Conservation (phyloP, 2,888 invertebrate genomes). For the Nebria brevicollis region DNA sequence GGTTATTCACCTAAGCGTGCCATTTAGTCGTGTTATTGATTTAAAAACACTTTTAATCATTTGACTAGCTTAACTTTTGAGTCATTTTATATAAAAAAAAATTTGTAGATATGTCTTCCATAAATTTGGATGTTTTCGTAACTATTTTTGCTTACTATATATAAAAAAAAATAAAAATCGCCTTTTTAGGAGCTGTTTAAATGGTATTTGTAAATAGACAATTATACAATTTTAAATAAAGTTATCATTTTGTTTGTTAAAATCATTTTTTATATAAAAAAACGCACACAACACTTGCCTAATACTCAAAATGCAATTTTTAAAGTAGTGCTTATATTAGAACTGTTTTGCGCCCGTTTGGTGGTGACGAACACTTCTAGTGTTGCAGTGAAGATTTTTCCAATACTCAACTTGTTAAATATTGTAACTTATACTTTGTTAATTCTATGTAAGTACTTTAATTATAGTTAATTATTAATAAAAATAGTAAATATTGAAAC, state of each 20-base stretch:
- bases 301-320: not conserved
- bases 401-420: not conserved
- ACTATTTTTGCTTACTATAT: not conserved
- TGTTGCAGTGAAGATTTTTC: not conserved
- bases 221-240: not conserved
- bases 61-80: not conserved
- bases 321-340: not conserved
- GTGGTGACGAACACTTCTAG: not conserved
- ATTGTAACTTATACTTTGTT: not conserved
- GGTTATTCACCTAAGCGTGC: constrained; percentile 45
- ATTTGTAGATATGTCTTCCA: not conserved
- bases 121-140: not conserved
- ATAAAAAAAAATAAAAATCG: not conserved
- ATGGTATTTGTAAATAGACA: not conserved
- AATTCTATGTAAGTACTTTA: not conserved
- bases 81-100: not conserved
- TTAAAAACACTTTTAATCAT: not conserved
- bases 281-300: not conserved
- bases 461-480: not conserved
- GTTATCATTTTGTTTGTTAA: not conserved
- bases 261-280: not conserved
- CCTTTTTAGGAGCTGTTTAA: not conserved
- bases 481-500: not conserved
- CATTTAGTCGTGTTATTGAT: constrained; percentile 2
- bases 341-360: not conserved